Evolutionary conservation across 2,888 invertebrate genomes (phyloP).

Genomic region (Drosophila gaucha): DNA sequence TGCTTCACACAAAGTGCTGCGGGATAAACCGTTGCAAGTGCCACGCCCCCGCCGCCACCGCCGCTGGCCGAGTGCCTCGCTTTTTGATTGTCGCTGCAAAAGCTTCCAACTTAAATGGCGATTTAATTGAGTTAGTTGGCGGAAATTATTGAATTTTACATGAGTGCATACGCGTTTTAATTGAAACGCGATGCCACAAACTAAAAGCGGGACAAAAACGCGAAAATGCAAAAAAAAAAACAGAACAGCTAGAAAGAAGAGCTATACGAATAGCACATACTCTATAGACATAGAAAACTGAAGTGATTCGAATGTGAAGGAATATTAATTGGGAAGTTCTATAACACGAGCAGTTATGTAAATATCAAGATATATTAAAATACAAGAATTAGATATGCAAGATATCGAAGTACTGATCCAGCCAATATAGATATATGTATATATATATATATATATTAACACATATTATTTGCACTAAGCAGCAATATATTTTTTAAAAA

Average conservation of each 20-base stretch:
- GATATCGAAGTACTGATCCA: too few relatives aligned
- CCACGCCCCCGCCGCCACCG: too few relatives aligned
- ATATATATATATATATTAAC: too few relatives aligned
- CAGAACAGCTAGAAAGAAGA: not conserved
- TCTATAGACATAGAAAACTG: not conserved
- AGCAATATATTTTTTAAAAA: too few relatives aligned
- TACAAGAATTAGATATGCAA: too few relatives aligned
- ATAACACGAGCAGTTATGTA: too few relatives aligned
- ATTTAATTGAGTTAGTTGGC: conserved; percentile 64
- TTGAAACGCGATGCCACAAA: conserved; percentile 39
- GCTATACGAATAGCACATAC: not conserved
- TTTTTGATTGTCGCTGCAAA: not conserved
- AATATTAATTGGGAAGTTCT: too few relatives aligned
- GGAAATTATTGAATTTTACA: conserved; percentile 72
- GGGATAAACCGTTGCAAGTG: not conserved
- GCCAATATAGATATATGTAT: too few relatives aligned
- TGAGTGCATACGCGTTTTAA: conserved; percentile 72
- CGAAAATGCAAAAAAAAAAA: conserved; percentile 10
- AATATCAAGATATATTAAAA: too few relatives aligned
- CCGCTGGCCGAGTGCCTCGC: not conserved
- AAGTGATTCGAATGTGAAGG: not conserved
- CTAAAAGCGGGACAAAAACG: conserved; percentile 1
- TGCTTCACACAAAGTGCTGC: not conserved
- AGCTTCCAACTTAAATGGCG: conserved; percentile 48
- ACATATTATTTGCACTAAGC: too few relatives aligned